phyloP scores from a whole-genome alignment of 1,140 invertebrate genomes.

The Olivierus martensii region DNA sequence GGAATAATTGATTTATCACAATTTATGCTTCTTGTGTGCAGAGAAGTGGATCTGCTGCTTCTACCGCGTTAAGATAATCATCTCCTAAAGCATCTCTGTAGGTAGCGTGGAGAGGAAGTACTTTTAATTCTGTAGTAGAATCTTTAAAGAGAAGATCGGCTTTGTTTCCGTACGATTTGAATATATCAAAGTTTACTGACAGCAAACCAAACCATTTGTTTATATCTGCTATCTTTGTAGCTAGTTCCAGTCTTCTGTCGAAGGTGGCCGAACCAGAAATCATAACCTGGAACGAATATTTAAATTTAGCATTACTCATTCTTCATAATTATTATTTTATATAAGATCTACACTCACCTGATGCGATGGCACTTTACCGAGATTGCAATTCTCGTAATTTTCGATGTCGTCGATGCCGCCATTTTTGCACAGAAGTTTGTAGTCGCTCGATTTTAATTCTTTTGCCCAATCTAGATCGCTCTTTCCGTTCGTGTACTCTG shows the following conservation, averaged over 20 bases:
- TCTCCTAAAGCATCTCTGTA: slow-evolving; percentile 5
- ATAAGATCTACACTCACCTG: no score
- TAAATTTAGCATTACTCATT: no score
- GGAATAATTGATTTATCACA: no score
- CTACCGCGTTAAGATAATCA: slow-evolving; percentile 1
- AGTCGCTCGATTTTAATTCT: slow-evolving; percentile 28
- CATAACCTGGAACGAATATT: background rate
- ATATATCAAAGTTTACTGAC: slow-evolving; percentile 29
- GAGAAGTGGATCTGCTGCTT: background rate
- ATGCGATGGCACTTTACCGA: slow-evolving; percentile 8
- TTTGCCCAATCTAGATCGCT: slow-evolving; percentile 41
- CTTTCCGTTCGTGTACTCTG: slow-evolving; percentile 23
- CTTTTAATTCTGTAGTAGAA: slow-evolving; percentile 4
- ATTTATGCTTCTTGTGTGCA: background rate
- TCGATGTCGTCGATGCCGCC: slow-evolving; percentile 6
- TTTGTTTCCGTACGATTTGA: slow-evolving; percentile 34
- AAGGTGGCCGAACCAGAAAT: background rate
- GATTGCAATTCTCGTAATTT: slow-evolving; percentile 4
- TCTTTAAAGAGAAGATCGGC: slow-evolving; percentile 39
- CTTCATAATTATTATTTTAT: no score
- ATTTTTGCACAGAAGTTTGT: slow-evolving; percentile 28
- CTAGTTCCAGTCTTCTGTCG: background rate
- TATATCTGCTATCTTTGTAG: background rate
- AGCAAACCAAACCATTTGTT: background rate
- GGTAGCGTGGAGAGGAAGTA: background rate